Conservation (phyloP, 2,797 vertebrate species). For the Sylvilagus floridanus region DNA sequence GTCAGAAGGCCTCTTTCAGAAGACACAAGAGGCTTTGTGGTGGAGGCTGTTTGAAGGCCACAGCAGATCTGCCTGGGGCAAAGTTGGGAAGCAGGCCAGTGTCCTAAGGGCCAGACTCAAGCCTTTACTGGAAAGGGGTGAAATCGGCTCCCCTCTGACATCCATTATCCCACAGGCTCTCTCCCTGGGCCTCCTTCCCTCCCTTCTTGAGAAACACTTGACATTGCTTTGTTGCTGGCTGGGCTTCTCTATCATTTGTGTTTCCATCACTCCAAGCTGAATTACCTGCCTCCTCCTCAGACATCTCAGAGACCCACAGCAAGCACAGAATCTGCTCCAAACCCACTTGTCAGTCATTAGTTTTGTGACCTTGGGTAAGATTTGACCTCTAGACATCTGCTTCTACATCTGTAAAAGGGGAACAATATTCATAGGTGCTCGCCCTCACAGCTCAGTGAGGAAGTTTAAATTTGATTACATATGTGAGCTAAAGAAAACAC, state of each 20-base stretch:
- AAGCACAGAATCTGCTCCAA: not conserved
- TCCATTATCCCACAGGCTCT: not conserved
- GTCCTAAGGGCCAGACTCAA: constrained; percentile 41
- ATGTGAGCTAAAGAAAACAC: not conserved
- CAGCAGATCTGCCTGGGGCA: constrained; percentile 64
- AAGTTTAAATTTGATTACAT: constrained; percentile 37
- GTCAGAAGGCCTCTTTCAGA: constrained; percentile 66
- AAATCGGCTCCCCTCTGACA: not conserved
- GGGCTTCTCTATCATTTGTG: not conserved
- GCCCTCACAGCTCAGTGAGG: not conserved
- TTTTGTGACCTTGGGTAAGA: not conserved
- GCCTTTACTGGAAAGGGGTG: not conserved
- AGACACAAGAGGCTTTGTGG: constrained; percentile 77
- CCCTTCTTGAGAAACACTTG: constrained; percentile 27
- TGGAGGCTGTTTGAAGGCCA: constrained; percentile 58
- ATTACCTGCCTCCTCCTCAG: not conserved
- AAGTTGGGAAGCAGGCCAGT: constrained; percentile 62
- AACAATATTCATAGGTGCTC: not conserved
- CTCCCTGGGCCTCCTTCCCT: not conserved
- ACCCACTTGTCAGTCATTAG: constrained; percentile 9
- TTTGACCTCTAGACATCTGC: constrained; percentile 33
- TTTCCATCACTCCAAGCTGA: not conserved
- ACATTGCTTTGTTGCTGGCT: not conserved
- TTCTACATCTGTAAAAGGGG: constrained; percentile 51
- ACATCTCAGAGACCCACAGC: not conserved